Base-by-base conservation (phyloP, 2,888 invertebrate genomes). In the Perdita meconis region DNA sequence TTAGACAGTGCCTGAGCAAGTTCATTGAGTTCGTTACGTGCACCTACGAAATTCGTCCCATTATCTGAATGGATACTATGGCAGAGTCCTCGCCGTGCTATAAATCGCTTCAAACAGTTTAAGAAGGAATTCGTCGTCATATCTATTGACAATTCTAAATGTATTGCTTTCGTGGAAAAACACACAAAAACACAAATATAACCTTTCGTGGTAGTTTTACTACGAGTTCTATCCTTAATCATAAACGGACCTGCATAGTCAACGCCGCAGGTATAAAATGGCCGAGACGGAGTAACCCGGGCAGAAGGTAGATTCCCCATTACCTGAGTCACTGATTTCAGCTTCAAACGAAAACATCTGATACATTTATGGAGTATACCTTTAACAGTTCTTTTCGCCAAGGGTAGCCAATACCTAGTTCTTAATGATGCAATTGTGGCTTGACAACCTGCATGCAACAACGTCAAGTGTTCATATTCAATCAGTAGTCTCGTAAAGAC, bases 251-350 rank as follows among this genome's bases (percentile, higher is more conserved):
- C 60, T 0, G 65, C 50, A 12, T 77, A 76, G 4, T 76, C 70
- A 5, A 76, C 55, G 0, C 66, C 66, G 19, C 40, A 64, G 8
- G 26, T 57, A 42, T 19, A 19, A 19, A 76, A 71, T 0, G 57
- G 61, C 1, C 71, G 57, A 2, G 50, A 5, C 0, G 63, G 61
- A 0, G 38, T 66, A 0, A 76, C 63, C 1, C 63, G 22, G 1
- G 40, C 34, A 0, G 63, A 22, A 6, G 74, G 74, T n/a, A 74
- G 10, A n/a, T 60, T n/a, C 1, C 63, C 69, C 75, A 75, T 75
- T 22, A 16, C 13, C 42, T 13, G 22, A 2, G 12, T 19, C 13
- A 3, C 12, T 1, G 0, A 0, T 1, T 13, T 24, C 1, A 60
- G 59, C 0, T 12, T 42, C 0, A 16, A 13, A 1, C 47, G 16